Percentiles rank a stretch among this genome's conserved stretches.
Evolutionary conservation across 2,113 vertebrate genomes (phyloP).

Genomic region (Potamarius usumacintae): DNA sequence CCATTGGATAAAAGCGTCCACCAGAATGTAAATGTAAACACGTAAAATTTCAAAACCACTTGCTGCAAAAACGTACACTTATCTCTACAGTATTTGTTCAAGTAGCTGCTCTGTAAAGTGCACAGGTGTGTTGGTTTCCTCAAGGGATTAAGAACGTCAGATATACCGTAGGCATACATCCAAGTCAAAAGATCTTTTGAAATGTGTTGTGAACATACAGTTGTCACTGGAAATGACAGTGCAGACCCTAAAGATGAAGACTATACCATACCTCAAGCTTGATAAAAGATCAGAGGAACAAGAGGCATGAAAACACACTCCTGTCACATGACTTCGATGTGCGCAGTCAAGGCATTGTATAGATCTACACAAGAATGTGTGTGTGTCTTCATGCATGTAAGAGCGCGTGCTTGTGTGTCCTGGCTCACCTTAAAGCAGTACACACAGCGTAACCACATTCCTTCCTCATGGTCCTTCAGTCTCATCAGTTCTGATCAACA

Average conservation of each 20-base stretch:
- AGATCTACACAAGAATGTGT: conserved; percentile 11
- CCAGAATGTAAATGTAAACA: not conserved
- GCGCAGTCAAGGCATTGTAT: conserved; percentile 56
- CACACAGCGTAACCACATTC: not conserved
- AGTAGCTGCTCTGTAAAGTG: not conserved
- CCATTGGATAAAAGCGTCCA: not conserved
- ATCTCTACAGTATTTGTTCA: not conserved
- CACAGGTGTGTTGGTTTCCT: conserved; percentile 16
- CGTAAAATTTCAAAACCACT: not conserved
- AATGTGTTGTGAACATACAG: not conserved
- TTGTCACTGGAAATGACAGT: conserved; percentile 21
- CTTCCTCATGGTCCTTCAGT: not conserved
- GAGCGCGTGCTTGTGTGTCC: conserved; percentile 48
- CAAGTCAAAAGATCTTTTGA: conserved; percentile 19
- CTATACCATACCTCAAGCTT: conserved; percentile 51
- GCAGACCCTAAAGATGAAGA: conserved; percentile 48
- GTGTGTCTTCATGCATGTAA: conserved; percentile 35
- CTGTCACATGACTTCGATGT: conserved; percentile 58
- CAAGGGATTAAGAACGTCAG: not conserved
- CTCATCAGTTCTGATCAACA: not conserved
- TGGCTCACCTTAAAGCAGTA: conserved; percentile 15
- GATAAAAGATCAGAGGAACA: conserved; percentile 62
- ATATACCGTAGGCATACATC: not conserved
- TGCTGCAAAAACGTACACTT: not conserved
- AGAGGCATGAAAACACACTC: conserved; percentile 58